Evolutionary conservation across 1,140 invertebrate genomes (phyloP).

Genomic region (Phthorimaea operculella): DNA sequence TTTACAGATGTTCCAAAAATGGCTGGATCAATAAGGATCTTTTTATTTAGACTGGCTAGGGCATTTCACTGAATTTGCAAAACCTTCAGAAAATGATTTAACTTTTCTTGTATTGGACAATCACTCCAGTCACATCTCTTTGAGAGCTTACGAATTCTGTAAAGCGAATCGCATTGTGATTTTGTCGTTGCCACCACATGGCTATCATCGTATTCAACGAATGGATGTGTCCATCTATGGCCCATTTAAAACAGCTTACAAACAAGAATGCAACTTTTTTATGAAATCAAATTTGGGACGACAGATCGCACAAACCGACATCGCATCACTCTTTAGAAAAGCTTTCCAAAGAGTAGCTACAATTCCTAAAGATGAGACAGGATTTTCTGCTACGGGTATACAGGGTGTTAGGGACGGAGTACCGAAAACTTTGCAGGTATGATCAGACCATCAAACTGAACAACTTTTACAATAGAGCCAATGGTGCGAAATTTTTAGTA

Average conservation of each 20-base stretch:
- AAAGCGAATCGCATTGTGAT: slow-evolving; percentile 31
- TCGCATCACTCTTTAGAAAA: slow-evolving; percentile 5
- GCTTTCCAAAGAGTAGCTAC: slow-evolving; percentile 7
- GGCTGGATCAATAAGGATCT: slow-evolving; percentile 30
- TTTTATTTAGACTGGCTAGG: slow-evolving; percentile 32
- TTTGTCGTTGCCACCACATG: slow-evolving; percentile 55
- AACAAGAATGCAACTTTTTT: slow-evolving; percentile 17
- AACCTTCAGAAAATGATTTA: slow-evolving; percentile 22
- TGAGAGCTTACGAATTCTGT: slow-evolving; percentile 16
- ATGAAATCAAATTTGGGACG: slow-evolving; percentile 11
- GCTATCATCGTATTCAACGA: slow-evolving; percentile 43
- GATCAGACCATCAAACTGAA: too few species aligned
- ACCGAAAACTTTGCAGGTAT: too few species aligned
- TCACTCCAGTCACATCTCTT: slow-evolving; percentile 31
- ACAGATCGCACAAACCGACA: slow-evolving; percentile 8
- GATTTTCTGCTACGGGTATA: slow-evolving; percentile 7
- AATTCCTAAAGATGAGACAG: background rate
- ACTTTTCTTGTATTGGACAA: slow-evolving; percentile 37
- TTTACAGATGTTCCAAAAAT: slow-evolving; percentile 23
- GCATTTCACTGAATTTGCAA: slow-evolving; percentile 43
- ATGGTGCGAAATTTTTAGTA: too few species aligned
- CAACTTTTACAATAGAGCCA: too few species aligned
- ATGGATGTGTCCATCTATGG: slow-evolving; percentile 30
- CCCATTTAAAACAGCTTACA: slow-evolving; percentile 9
- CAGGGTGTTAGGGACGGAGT: too few species aligned